A percentile compares a stretch with the other conserved stretches of the same genome.
Conservation (phyloP, 2,888 invertebrate genomes). For the Acanthoscelides obtectus region DNA sequence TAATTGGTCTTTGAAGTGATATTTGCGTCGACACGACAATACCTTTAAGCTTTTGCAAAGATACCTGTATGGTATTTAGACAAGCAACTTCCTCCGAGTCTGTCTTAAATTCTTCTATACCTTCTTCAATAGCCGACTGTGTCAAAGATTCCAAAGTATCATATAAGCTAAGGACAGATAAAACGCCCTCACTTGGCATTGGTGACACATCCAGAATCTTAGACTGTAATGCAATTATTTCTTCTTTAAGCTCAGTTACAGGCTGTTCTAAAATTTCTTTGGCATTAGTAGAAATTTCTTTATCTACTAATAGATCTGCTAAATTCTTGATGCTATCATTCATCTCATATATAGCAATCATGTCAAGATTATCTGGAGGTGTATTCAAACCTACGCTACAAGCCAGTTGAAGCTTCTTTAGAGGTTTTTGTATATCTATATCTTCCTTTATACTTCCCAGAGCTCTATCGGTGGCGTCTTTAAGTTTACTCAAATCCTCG, state of each 20-base stretch:
- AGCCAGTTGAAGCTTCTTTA: neutral
- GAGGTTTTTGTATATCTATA: neutral
- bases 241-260: slow-evolving; percentile 19
- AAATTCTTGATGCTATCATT: slow-evolving; percentile 6
- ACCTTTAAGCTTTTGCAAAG: slow-evolving; percentile 21
- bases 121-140: slow-evolving; percentile 12
- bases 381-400: slow-evolving; percentile 5
- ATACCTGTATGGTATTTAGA: slow-evolving; percentile 13
- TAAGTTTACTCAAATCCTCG: slow-evolving; percentile 5
- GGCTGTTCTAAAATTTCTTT: slow-evolving; percentile 15
- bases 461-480: slow-evolving; percentile 7
- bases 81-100: slow-evolving; percentile 13
- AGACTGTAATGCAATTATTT: slow-evolving; percentile 20
- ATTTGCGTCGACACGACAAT: slow-evolving; percentile 19
- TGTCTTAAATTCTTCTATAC: slow-evolving; percentile 4
- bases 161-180: slow-evolving; percentile 24
- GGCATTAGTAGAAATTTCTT: slow-evolving; percentile 1
- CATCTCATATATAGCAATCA: slow-evolving; percentile 14
- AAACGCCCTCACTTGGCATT: slow-evolving; percentile 16
- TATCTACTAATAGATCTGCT: neutral
- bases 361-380: slow-evolving; percentile 11
- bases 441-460: neutral
- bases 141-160: slow-evolving; percentile 18
- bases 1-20: slow-evolving; percentile 23
- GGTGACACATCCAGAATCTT: slow-evolving; percentile 22